Evolutionary conservation across 2,113 vertebrate genomes (phyloP).

Genomic region (Hemiprocne comata): DNA sequence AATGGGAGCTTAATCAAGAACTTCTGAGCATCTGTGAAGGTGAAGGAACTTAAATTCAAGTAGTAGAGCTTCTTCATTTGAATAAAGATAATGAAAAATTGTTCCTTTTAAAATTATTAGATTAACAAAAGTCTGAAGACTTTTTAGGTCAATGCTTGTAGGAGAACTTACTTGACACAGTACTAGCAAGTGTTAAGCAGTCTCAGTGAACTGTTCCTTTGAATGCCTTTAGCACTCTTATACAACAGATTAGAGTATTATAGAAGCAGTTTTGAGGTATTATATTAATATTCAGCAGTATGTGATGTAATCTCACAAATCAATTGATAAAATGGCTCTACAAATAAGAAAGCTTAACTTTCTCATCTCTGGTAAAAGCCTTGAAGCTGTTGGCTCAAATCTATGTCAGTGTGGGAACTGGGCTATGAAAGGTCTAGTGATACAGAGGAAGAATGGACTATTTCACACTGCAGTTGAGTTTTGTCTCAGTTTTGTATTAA

Average conservation of each 20-base stretch:
- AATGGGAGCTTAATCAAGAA: neutral
- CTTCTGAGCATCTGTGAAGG: neutral
- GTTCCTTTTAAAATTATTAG: neutral
- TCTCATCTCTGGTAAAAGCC: neutral
- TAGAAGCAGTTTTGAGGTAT: conserved; percentile 45
- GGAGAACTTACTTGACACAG: neutral
- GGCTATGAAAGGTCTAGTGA: neutral
- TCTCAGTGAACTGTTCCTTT: neutral
- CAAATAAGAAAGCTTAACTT: conserved; percentile 35
- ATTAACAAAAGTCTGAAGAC: neutral
- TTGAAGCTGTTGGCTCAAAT: neutral
- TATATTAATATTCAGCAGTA: conserved; percentile 1
- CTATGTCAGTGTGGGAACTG: neutral
- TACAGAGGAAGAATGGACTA: neutral
- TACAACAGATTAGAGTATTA: neutral
- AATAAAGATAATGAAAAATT: neutral
- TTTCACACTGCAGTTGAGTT: neutral
- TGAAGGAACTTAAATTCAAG: neutral
- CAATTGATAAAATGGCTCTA: conserved; percentile 55
- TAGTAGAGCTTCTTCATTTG: neutral
- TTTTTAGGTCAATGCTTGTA: neutral
- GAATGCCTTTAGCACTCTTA: conserved; percentile 30
- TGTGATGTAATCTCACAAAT: conserved; percentile 14
- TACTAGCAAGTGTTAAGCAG: conserved; percentile 13
- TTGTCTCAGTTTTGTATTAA: neutral